Percentiles rank a stretch among this genome's conserved stretches.
Evolutionary conservation across 2,888 invertebrate species (phyloP).

Genomic region (Eupelmus urozonus): DNA sequence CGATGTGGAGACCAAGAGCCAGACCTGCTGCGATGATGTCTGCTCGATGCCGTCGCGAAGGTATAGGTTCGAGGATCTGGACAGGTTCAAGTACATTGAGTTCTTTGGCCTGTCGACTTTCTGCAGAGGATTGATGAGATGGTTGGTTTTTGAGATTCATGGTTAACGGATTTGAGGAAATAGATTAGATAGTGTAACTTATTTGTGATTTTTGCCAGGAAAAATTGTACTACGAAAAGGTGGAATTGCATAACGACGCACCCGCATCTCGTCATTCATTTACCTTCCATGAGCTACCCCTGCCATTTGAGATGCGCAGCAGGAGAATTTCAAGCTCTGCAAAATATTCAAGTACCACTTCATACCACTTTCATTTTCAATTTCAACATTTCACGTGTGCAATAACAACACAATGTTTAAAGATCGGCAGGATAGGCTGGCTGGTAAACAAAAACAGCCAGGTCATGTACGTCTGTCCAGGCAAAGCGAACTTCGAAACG

Average conservation of each 20-base stretch:
- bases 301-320: constrained; percentile 58
- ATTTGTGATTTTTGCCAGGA: too few relatives aligned
- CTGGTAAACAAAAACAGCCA: constrained; percentile 61
- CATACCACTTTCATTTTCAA: not conserved
- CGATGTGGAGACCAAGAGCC: too few relatives aligned
- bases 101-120: constrained; percentile 59
- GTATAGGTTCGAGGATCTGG: constrained; percentile 58
- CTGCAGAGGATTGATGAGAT: constrained; percentile 60
- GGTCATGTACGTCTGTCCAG: constrained; percentile 62
- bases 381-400: too few relatives aligned
- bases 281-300: constrained; percentile 63
- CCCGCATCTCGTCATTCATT: constrained; percentile 62
- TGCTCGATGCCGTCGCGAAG: constrained; percentile 3
- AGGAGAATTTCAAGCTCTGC: constrained; percentile 54
- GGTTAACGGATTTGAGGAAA: too few relatives aligned
- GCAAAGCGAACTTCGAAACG: constrained; percentile 54
- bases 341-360: constrained; percentile 62
- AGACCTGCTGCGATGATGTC: constrained; percentile 16
- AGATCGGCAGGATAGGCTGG: constrained; percentile 65
- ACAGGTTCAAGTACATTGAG: constrained; percentile 60
- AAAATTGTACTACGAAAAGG: constrained; percentile 61
- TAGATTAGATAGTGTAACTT: too few relatives aligned
- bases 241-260: constrained; percentile 53
- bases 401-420: not conserved
- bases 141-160: constrained; percentile 57